phyloP scores from a whole-genome alignment of 2,113 vertebrate genomes.

The Ia io region DNA sequence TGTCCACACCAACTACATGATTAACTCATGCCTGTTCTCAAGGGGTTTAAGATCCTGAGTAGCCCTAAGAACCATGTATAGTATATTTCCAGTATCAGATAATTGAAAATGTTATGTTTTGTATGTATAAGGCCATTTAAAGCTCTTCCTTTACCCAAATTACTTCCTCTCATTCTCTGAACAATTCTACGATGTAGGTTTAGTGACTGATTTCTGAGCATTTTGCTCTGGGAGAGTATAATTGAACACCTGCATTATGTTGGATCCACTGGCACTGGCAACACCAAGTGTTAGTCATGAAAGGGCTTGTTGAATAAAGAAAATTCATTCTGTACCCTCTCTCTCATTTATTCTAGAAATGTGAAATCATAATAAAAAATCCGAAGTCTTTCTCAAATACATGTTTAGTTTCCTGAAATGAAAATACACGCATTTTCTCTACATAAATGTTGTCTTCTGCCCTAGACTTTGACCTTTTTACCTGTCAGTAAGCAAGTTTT shows the following conservation, averaged over 20 bases:
- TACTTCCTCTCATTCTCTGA: background rate
- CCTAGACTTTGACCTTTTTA: background rate
- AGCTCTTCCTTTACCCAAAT: background rate
- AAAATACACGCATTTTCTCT: background rate
- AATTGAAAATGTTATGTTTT: background rate
- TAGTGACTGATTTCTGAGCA: background rate
- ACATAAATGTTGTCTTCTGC: background rate
- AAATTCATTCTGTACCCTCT: background rate
- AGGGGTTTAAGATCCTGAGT: background rate
- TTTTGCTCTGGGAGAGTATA: background rate
- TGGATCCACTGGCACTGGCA: background rate
- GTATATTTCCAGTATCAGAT: background rate
- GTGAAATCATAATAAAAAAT: conserved; percentile 2
- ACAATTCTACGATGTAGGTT: background rate
- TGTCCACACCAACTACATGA: background rate
- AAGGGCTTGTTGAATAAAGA: background rate
- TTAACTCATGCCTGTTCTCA: background rate
- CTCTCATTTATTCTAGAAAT: background rate
- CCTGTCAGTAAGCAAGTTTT: background rate
- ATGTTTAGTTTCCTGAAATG: conserved; percentile 16
- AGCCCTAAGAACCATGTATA: background rate
- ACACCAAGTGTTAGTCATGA: background rate
- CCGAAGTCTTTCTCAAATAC: background rate
- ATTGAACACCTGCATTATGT: background rate
- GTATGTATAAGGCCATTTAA: background rate